phyloP scores from a whole-genome alignment of 2,888 invertebrate species.

The Ceramica pisi region DNA sequence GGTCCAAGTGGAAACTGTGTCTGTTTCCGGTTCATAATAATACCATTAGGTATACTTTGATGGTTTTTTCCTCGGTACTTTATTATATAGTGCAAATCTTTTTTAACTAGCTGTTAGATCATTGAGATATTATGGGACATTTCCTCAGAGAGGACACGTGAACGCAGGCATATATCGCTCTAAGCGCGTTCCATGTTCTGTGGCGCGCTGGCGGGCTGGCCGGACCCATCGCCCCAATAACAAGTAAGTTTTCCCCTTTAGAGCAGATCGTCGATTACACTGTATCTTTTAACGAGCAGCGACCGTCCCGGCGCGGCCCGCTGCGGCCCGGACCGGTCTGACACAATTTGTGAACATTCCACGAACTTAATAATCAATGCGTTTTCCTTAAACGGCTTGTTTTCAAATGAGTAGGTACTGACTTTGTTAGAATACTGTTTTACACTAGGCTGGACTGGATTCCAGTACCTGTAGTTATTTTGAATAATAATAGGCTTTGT shows the following conservation, averaged over 20 bases:
- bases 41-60: background rate
- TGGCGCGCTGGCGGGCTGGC: background rate
- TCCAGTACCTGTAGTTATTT: background rate
- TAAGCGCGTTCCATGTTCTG: background rate
- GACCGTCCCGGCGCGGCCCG: constrained; percentile 7
- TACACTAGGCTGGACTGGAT: background rate
- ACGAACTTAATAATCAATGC: constrained; percentile 33
- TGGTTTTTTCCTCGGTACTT: background rate
- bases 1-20: background rate
- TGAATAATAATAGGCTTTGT: constrained; percentile 14
- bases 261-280: constrained; percentile 36
- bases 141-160: background rate
- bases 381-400: constrained; percentile 14
- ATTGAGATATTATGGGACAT: background rate
- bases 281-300: constrained; percentile 36
- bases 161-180: background rate
- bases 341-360: constrained; percentile 18
- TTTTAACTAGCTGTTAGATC: background rate
- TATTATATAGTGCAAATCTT: background rate
- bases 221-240: constrained; percentile 24
- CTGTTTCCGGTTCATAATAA: background rate
- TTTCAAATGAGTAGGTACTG: background rate
- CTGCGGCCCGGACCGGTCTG: background rate
- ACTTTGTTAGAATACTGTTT: background rate
- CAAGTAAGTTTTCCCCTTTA: constrained; percentile 34